Evolutionary conservation across 2,113 vertebrate genomes (phyloP).

Genomic region (Solea senegalensis): DNA sequence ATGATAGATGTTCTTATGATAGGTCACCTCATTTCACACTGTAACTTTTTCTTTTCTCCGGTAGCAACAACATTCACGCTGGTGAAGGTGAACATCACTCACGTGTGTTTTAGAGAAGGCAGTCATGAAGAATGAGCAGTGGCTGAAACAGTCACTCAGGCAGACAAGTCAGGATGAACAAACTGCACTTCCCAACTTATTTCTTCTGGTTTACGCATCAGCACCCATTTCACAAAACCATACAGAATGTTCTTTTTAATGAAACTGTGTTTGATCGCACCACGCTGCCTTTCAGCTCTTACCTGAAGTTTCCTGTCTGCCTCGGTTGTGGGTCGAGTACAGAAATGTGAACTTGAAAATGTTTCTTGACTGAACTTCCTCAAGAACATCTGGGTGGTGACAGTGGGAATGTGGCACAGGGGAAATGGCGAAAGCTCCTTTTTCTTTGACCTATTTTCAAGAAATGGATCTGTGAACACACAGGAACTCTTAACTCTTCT

Average conservation of each 20-base stretch:
- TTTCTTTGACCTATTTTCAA: slow-evolving; percentile 20
- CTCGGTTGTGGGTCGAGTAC: slow-evolving; percentile 28
- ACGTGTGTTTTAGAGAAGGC: neutral
- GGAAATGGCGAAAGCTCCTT: slow-evolving; percentile 20
- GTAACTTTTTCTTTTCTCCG: slow-evolving; percentile 43
- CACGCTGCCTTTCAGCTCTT: slow-evolving; percentile 69
- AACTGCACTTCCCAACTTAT: slow-evolving; percentile 45
- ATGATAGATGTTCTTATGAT: slow-evolving; percentile 56
- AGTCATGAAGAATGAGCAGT: slow-evolving; percentile 7
- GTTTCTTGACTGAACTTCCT: slow-evolving; percentile 29
- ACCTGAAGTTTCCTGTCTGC: slow-evolving; percentile 27
- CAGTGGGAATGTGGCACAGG: slow-evolving; percentile 28
- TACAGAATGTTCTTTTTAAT: slow-evolving; percentile 47
- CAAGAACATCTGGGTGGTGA: slow-evolving; percentile 27
- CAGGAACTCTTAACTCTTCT: neutral
- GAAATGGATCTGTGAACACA: slow-evolving; percentile 38
- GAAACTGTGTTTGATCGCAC: slow-evolving; percentile 49
- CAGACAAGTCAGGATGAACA: slow-evolving; percentile 37
- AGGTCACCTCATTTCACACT: slow-evolving; percentile 54
- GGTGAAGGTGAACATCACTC: slow-evolving; percentile 17
- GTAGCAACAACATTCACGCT: slow-evolving; percentile 31
- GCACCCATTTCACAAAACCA: slow-evolving; percentile 35
- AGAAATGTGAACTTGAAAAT: neutral
- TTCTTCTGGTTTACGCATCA: slow-evolving; percentile 54
- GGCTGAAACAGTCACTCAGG: slow-evolving; percentile 8